phyloP scores from a whole-genome alignment of 2,113 vertebrate species.

The Prionailurus viverrinus region DNA sequence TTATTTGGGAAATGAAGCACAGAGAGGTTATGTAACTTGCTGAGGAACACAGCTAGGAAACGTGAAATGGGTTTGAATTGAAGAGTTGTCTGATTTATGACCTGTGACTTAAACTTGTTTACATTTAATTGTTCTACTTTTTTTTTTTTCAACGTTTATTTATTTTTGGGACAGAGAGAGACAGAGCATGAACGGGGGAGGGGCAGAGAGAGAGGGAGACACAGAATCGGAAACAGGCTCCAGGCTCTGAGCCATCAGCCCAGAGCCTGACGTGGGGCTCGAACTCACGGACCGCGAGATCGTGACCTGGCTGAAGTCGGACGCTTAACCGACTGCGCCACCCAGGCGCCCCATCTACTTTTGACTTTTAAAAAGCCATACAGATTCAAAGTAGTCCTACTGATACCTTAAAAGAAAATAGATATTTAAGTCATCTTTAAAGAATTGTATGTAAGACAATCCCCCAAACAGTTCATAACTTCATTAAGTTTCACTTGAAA shows the following conservation, averaged over 20 bases:
- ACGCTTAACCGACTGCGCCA: no score
- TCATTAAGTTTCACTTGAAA: background rate
- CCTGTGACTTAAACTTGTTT: background rate
- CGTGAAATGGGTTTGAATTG: background rate
- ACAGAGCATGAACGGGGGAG: no score
- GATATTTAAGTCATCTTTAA: background rate
- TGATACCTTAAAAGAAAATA: conserved; percentile 48
- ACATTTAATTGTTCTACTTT: background rate
- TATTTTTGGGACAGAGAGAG: no score
- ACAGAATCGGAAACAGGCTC: no score
- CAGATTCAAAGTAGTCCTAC: background rate
- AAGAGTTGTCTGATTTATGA: background rate
- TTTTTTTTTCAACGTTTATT: background rate
- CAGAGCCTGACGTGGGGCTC: no score
- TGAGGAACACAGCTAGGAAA: background rate
- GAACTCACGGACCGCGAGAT: no score
- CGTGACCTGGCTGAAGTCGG: no score
- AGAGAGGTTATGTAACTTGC: background rate
- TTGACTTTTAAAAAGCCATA: background rate
- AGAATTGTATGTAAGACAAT: background rate
- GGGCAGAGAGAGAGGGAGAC: no score
- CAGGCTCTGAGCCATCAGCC: no score
- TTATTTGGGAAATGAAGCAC: background rate
- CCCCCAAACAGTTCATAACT: background rate
- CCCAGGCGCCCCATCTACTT: background rate